These are phyloP conservation scores for Drosophila nr. perissopoda DNA, from an alignment of 2,888 invertebrate species.

Conservation along the genomic window DNA sequence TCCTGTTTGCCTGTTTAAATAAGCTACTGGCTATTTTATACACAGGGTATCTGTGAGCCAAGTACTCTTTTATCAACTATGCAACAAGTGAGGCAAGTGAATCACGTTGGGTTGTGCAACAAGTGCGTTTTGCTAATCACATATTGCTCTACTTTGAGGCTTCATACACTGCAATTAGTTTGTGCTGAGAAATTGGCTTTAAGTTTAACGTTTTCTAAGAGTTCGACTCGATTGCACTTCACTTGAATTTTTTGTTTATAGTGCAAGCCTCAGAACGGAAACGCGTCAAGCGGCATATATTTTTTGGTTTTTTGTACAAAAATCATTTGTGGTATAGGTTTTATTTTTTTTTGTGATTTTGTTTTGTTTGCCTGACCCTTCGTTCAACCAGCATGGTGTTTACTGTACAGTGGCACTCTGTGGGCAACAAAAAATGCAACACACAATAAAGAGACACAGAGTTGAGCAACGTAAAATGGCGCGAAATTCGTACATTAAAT, in stretches of 20 bases:
- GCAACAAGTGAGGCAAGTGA: not conserved
- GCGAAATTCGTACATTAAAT: conserved; percentile 82
- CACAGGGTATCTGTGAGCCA: not conserved
- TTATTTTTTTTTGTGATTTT: conserved; percentile 44
- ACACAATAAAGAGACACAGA: conserved; percentile 26
- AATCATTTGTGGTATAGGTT: conserved; percentile 65
- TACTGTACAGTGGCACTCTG: conserved; percentile 30
- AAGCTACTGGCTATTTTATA: not conserved
- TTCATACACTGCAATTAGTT: not conserved
- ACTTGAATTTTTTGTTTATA: conserved; percentile 17
- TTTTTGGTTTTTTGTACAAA: conserved; percentile 39
- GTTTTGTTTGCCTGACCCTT: not conserved
- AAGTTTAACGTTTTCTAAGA: conserved; percentile 1
- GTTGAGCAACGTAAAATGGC: conserved; percentile 72
- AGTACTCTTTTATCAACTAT: too few relatives aligned
- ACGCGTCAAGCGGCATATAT: conserved; percentile 51
- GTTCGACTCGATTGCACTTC: conserved; percentile 5
- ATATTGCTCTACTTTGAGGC: not conserved
- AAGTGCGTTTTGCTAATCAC: not conserved
- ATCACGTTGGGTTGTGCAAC: not conserved
- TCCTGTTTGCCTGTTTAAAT: not conserved
- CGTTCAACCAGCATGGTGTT: conserved; percentile 15
- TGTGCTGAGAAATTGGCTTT: not conserved
- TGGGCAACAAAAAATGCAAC: conserved; percentile 9
- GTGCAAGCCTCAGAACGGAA: conserved; percentile 62